phyloP scores from a whole-genome alignment of 2,888 invertebrate species.

The Drosophila kanekoi region DNA sequence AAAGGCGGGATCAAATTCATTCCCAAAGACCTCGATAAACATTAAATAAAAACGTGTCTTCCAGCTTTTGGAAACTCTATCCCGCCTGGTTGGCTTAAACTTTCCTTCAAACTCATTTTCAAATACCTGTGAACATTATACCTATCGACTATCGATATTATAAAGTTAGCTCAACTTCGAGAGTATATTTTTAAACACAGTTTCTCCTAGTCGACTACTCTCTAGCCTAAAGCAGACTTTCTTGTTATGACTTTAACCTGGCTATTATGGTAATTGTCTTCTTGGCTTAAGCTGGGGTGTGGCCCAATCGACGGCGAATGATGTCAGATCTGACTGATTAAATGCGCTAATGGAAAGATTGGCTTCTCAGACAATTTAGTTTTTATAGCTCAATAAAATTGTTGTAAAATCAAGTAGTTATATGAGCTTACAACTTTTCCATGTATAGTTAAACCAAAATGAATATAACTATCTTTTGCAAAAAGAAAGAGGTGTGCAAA shows the following conservation, averaged over 20 bases:
- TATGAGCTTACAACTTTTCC: neutral
- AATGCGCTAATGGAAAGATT: constrained; percentile 39
- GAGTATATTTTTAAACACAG: neutral
- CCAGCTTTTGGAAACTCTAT: too few species aligned
- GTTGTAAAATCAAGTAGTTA: neutral
- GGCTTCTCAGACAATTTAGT: constrained; percentile 4
- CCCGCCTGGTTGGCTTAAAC: too few species aligned
- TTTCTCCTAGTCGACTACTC: neutral
- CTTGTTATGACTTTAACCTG: constrained; percentile 37
- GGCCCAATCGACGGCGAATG: constrained; percentile 36
- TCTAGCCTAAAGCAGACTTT: neutral
- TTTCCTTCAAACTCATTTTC: too few species aligned
- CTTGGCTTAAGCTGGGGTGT: constrained; percentile 44
- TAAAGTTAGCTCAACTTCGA: too few species aligned
- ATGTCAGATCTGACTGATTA: constrained; percentile 14
- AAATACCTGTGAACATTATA: too few species aligned
- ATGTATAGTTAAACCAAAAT: neutral
- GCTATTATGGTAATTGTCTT: constrained; percentile 66
- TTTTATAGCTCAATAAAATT: neutral
- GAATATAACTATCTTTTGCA: neutral
- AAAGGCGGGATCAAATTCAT: too few species aligned
- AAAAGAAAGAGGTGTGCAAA: neutral
- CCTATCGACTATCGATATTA: too few species aligned
- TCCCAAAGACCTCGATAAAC: too few species aligned
- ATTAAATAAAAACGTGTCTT: too few species aligned